These are phyloP conservation scores for Diaphora mendica DNA, from an alignment of 2,888 invertebrate genomes.

Conservation along the genomic window DNA sequence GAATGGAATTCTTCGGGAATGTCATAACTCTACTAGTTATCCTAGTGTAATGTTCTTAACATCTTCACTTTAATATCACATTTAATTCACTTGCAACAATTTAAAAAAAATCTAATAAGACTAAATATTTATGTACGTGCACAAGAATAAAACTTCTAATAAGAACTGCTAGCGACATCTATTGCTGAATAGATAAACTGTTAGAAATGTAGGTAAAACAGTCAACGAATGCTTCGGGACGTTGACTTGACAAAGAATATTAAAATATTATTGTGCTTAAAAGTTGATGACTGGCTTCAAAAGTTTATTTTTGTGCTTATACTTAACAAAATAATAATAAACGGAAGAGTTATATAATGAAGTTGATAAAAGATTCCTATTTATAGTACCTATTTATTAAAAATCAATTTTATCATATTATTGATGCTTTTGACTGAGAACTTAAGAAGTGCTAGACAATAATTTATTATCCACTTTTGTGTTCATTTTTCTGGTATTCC, in stretches of 20 bases:
- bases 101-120: slow-evolving; percentile 22
- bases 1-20: not conserved
- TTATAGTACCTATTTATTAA: no score
- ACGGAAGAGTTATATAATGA: not conserved
- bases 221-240: slow-evolving; percentile 67
- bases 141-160: slow-evolving; percentile 10
- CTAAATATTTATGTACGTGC: not conserved
- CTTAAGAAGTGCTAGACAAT: no score
- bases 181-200: slow-evolving; percentile 59
- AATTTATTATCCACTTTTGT: no score
- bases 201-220: slow-evolving; percentile 71
- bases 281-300: slow-evolving; percentile 18
- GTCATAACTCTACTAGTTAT: not conserved
- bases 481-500: no score
- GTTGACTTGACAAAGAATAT: slow-evolving; percentile 23
- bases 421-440: no score
- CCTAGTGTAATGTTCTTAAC: not conserved
- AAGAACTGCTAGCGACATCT: slow-evolving; percentile 63
- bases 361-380: not conserved
- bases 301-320: slow-evolving; percentile 19
- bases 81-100: not conserved
- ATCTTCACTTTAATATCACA: not conserved
- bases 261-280: slow-evolving; percentile 12
- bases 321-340: not conserved
- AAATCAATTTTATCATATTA: no score